Conservation (phyloP, 2,113 vertebrate species). For the Dromiciops gliroides region DNA sequence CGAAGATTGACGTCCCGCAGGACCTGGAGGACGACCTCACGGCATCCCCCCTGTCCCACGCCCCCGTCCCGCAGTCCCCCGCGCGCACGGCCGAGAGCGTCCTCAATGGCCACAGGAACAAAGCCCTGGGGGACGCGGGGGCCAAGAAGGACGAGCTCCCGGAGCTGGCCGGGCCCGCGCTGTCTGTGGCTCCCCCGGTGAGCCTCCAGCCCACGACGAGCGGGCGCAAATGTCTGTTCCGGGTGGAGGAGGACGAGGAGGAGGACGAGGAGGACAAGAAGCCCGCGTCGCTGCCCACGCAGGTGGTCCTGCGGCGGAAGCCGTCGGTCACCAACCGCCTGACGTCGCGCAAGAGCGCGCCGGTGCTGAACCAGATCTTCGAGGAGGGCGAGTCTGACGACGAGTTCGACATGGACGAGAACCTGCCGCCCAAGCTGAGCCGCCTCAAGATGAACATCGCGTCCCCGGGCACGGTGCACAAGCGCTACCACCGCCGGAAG, state of each 20-base stretch:
- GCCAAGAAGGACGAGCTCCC: constrained; percentile 88
- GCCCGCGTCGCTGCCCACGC: constrained; percentile 87
- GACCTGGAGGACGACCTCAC: constrained; percentile 97
- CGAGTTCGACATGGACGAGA: constrained; percentile 96
- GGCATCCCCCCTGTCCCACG: constrained; percentile 92
- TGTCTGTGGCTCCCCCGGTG: constrained; percentile 68
- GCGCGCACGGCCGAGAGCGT: constrained; percentile 92
- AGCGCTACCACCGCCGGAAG: constrained; percentile 94
- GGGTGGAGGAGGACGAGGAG: constrained; percentile 96
- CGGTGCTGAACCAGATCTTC: constrained; percentile 97
- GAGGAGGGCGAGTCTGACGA: constrained; percentile 98
- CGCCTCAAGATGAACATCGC: constrained; percentile 96
- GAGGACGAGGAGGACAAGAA: constrained; percentile 96
- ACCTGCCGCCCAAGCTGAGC: constrained; percentile 95
- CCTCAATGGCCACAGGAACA: constrained; percentile 94
- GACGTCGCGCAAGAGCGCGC: constrained; percentile 95
- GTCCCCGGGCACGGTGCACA: constrained; percentile 92
- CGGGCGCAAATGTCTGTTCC: constrained; percentile 93
- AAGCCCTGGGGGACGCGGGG: constrained; percentile 87
- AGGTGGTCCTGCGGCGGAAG: constrained; percentile 94
- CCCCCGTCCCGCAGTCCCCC: constrained; percentile 90
- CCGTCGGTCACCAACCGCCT: constrained; percentile 96
- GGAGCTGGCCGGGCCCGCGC: constrained; percentile 82
- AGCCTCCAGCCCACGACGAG: constrained; percentile 85
- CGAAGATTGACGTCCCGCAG: constrained; percentile 94